Evolutionary conservation across 2,797 vertebrate species (phyloP).

Genomic region (Holocentrus rufus): DNA sequence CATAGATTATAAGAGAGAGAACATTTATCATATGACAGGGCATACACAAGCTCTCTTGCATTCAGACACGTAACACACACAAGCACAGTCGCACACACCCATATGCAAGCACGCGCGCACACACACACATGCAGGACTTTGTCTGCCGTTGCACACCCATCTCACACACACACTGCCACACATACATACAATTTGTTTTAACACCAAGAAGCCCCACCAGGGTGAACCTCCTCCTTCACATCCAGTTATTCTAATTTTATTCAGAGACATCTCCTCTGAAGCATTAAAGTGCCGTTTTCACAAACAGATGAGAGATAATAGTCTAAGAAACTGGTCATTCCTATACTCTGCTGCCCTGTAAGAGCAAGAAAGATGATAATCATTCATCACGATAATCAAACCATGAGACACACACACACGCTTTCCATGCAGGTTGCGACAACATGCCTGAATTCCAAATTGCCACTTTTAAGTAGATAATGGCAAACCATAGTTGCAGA

Average conservation of each 20-base stretch:
- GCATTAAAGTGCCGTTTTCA: constrained; percentile 78
- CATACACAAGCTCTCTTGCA: constrained; percentile 78
- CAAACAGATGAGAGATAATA: constrained; percentile 78
- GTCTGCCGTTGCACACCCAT: constrained; percentile 11
- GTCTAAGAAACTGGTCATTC: constrained; percentile 72
- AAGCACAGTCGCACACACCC: constrained; percentile 8
- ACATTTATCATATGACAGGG: constrained; percentile 88
- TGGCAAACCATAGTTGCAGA: not conserved
- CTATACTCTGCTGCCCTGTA: constrained; percentile 62
- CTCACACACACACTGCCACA: constrained; percentile 32
- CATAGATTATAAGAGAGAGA: constrained; percentile 89
- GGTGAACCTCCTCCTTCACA: constrained; percentile 71
- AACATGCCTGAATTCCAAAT: constrained; percentile 28
- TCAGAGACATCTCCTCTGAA: constrained; percentile 74
- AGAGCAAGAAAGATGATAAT: constrained; percentile 70
- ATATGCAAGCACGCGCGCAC: not conserved
- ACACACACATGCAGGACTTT: constrained; percentile 41
- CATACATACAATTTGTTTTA: constrained; percentile 60
- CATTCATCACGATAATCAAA: constrained; percentile 77
- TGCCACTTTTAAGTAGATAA: constrained; percentile 2
- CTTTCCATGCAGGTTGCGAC: constrained; percentile 35
- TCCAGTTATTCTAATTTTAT: constrained; percentile 79
- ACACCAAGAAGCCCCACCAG: constrained; percentile 62
- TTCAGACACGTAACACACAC: constrained; percentile 50
- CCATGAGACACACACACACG: constrained; percentile 24